Evolutionary conservation across 2,888 invertebrate genomes (phyloP).

Genomic region (Dilophus febrilis): DNA sequence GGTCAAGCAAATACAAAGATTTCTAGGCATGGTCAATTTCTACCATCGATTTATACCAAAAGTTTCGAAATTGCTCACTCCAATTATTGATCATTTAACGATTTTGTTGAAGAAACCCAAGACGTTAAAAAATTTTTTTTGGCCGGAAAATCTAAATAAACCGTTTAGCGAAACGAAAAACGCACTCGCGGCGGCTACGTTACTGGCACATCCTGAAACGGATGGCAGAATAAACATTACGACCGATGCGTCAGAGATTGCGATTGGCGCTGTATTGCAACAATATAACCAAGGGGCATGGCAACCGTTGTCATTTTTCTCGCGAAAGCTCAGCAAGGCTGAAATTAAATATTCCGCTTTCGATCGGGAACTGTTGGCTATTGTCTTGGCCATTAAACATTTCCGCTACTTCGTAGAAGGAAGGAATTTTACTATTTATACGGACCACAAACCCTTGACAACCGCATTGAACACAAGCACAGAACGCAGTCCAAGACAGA

Average conservation of each 20-base stretch:
- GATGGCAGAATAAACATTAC: no score
- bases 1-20: conserved; percentile 2
- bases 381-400: neutral
- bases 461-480: conserved; percentile 4
- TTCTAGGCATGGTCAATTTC: neutral
- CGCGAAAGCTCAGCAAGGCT: neutral
- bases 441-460: conserved; percentile 1
- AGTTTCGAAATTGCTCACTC: neutral
- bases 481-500: conserved; percentile 6
- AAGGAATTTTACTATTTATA: neutral
- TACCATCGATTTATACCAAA: neutral
- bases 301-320: neutral
- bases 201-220: neutral
- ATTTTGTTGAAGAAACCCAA: neutral
- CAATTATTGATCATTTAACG: neutral
- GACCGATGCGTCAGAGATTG: neutral
- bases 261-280: neutral
- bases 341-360: neutral
- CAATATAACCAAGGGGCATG: neutral
- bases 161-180: neutral
- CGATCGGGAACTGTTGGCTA: neutral
- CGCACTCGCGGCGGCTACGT: neutral
- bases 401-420: neutral
- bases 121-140: neutral
- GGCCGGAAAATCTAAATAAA: neutral